A percentile compares a stretch with the other conserved stretches of the same genome.
phyloP scores from a whole-genome alignment of 2,113 vertebrate species.

The Notarius quadriscutis region DNA sequence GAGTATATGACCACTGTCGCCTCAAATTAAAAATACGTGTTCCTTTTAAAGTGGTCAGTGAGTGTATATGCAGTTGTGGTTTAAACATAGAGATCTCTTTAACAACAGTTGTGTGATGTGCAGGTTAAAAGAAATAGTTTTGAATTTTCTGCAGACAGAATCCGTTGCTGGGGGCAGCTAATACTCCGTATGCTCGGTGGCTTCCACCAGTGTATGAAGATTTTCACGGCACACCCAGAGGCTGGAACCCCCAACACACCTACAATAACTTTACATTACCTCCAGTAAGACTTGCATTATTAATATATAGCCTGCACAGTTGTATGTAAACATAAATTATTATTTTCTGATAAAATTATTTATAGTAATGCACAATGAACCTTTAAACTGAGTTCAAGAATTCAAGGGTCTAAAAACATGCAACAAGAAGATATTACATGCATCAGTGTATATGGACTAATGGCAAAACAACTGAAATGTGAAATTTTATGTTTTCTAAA shows the following conservation, averaged over 20 bases:
- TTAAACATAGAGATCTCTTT: background rate
- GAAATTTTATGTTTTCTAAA: background rate
- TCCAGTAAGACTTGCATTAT: constrained; percentile 61
- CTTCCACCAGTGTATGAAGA: constrained; percentile 76
- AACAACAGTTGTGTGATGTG: background rate
- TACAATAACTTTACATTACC: constrained; percentile 73
- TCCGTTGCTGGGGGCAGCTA: constrained; percentile 73
- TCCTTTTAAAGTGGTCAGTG: background rate
- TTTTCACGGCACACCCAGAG: constrained; percentile 65
- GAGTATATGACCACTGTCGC: background rate
- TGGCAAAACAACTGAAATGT: no score
- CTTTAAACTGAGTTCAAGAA: background rate
- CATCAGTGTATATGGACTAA: background rate
- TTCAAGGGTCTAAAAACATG: background rate
- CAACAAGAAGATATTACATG: background rate
- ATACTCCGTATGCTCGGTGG: constrained; percentile 76
- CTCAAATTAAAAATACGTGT: background rate
- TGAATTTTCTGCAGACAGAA: constrained; percentile 60
- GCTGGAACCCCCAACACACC: constrained; percentile 70
- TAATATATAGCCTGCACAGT: background rate
- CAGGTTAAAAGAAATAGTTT: background rate
- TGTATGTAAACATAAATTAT: background rate
- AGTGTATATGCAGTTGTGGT: background rate
- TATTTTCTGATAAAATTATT: background rate
- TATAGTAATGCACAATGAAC: background rate